These are phyloP conservation scores for Phodopus roborovskii DNA, from an alignment of 2,113 vertebrate species.

Conservation along the genomic window DNA sequence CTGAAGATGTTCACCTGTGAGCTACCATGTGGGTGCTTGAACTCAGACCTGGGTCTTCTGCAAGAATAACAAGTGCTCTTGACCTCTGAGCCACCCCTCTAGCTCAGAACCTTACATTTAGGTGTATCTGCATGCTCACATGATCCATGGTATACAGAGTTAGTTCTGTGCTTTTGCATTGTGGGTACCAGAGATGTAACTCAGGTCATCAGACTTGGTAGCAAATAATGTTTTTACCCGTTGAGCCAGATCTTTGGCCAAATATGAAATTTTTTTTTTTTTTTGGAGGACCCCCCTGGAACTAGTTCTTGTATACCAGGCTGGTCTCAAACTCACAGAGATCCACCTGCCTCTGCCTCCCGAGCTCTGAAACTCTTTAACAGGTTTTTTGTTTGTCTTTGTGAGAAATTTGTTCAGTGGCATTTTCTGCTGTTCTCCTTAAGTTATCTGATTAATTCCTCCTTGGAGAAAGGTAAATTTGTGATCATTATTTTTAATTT, in stretches of 20 bases:
- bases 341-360: too few relatives aligned
- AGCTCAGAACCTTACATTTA: background rate
- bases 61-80: background rate
- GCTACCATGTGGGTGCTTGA: background rate
- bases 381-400: constrained; percentile 39
- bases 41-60: background rate
- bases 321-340: too few relatives aligned
- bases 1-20: background rate
- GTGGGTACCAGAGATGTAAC: background rate
- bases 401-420: constrained; percentile 33
- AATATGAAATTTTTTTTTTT: background rate
- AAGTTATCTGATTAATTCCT: constrained; percentile 18
- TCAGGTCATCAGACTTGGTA: background rate
- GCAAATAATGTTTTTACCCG: background rate
- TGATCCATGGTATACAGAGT: background rate
- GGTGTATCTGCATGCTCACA: background rate
- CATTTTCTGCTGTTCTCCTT: background rate
- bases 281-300: too few relatives aligned
- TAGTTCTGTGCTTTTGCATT: background rate
- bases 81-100: background rate
- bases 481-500: constrained; percentile 54
- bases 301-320: too few relatives aligned
- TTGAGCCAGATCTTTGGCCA: background rate
- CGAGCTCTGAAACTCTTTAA: background rate
- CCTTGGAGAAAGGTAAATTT: constrained; percentile 52